Evolutionary conservation across 1,140 invertebrate species (phyloP).

Genomic region (Carposina sasakii): DNA sequence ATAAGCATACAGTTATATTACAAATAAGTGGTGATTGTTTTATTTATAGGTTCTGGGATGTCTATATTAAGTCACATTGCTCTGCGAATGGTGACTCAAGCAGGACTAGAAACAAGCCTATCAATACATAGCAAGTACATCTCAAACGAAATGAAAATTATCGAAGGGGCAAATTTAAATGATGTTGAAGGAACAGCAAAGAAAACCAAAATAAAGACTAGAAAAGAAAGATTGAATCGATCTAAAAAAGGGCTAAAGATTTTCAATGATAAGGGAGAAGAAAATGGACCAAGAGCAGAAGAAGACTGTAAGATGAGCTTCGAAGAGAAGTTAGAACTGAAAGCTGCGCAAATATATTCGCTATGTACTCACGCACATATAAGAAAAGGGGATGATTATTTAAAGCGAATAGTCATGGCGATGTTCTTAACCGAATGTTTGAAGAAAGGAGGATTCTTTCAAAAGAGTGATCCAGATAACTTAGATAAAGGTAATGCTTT

Average conservation of each 20-base stretch:
- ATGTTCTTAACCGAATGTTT: conserved; percentile 83
- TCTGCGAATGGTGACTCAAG: conserved; percentile 82
- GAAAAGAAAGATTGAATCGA: conserved; percentile 60
- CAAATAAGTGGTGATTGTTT: conserved; percentile 7
- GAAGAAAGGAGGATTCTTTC: conserved; percentile 77
- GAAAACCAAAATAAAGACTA: conserved; percentile 57
- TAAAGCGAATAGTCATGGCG: conserved; percentile 85
- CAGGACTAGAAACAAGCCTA: conserved; percentile 70
- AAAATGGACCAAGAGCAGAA: conserved; percentile 21
- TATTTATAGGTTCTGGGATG: conserved; percentile 80
- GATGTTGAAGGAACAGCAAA: conserved; percentile 48
- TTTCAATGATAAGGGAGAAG: conserved; percentile 33
- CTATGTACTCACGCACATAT: conserved; percentile 80
- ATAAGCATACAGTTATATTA: not conserved
- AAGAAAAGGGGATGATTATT: conserved; percentile 80
- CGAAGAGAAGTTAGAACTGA: conserved; percentile 46
- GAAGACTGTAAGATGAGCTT: conserved; percentile 38
- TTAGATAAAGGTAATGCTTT: conserved; percentile 34
- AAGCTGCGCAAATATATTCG: conserved; percentile 72
- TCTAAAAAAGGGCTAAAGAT: conserved; percentile 44
- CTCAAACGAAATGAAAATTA: conserved; percentile 40
- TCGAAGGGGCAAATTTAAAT: conserved; percentile 45
- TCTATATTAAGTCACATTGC: conserved; percentile 84
- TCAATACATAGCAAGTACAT: conserved; percentile 66
- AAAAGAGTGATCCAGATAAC: conserved; percentile 34